A percentile compares a stretch with the other conserved stretches of the same genome.
phyloP scores from a whole-genome alignment of 2,888 invertebrate species.

The Dastarcus helophoroides region DNA sequence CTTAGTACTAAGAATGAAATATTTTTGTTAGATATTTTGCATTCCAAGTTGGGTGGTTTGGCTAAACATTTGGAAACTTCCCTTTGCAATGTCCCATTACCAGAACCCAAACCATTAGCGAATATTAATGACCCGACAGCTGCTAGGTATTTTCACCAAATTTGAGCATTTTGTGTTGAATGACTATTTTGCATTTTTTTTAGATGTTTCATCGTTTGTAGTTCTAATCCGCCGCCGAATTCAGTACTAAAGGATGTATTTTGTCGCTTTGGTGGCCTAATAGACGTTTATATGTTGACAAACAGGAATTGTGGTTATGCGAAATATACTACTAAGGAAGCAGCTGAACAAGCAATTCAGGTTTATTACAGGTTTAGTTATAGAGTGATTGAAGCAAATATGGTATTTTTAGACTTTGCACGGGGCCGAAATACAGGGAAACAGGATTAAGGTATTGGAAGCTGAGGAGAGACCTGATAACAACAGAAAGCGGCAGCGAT shows the following conservation, averaged over 20 bases:
- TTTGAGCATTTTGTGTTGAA: conserved; percentile 5
- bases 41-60: too few species aligned
- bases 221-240: conserved; percentile 57
- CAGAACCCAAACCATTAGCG: conserved; percentile 57
- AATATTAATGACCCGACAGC: conserved; percentile 54
- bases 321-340: conserved; percentile 63
- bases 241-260: conserved; percentile 77
- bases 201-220: conserved; percentile 54
- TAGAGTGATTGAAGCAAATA: background rate
- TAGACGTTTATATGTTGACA: conserved; percentile 79
- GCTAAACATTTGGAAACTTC: too few species aligned
- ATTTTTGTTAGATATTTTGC: too few species aligned
- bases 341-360: conserved; percentile 66
- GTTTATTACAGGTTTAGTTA: conserved; percentile 30
- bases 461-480: conserved; percentile 56
- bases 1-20: too few species aligned
- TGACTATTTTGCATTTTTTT: conserved; percentile 9
- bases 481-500: conserved; percentile 2
- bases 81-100: conserved; percentile 59
- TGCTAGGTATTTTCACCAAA: conserved; percentile 38
- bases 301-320: conserved; percentile 90
- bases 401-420: conserved; percentile 44
- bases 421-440: conserved; percentile 79
- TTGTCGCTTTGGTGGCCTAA: conserved; percentile 80
- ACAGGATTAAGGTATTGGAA: conserved; percentile 76